Evolutionary conservation across 2,113 vertebrate species (phyloP).

Genomic region (Synchiropus splendidus): DNA sequence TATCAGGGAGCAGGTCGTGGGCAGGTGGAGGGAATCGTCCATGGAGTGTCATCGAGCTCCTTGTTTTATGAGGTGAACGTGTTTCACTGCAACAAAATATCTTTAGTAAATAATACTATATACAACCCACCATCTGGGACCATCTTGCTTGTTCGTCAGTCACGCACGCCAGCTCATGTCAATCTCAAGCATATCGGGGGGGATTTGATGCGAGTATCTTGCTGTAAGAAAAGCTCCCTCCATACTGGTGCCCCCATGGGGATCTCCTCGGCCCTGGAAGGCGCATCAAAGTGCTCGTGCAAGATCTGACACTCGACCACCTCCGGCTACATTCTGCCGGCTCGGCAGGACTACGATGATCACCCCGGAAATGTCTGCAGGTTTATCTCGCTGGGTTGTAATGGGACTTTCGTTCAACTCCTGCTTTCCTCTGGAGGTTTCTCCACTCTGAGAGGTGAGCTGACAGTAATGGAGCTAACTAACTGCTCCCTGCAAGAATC

Average conservation of each 20-base stretch:
- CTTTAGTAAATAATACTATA: too few relatives aligned
- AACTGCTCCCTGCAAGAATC: slow-evolving; percentile 26
- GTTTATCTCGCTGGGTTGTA: slow-evolving; percentile 52
- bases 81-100: too few relatives aligned
- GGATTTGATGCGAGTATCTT: slow-evolving; percentile 16
- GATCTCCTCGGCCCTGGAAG: slow-evolving; percentile 19
- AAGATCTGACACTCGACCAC: slow-evolving; percentile 33
- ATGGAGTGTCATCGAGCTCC: too few relatives aligned
- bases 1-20: too few relatives aligned
- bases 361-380: slow-evolving; percentile 36
- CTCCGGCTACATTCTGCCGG: slow-evolving; percentile 25
- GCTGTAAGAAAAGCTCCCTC: slow-evolving; percentile 29
- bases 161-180: too few relatives aligned
- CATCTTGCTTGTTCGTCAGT: too few relatives aligned
- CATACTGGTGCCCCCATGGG: slow-evolving; percentile 26
- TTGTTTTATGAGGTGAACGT: too few relatives aligned
- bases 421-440: slow-evolving; percentile 26
- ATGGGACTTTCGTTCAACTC: slow-evolving; percentile 38
- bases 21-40: too few relatives aligned
- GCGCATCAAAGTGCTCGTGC: slow-evolving; percentile 37
- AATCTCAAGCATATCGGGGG: not conserved
- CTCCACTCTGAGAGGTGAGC: slow-evolving; percentile 26
- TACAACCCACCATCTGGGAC: too few relatives aligned
- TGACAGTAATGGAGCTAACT: slow-evolving; percentile 35
- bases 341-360: slow-evolving; percentile 32